Conservation (phyloP, 1,140 invertebrate species). For the Rhyacophila brunnea region DNA sequence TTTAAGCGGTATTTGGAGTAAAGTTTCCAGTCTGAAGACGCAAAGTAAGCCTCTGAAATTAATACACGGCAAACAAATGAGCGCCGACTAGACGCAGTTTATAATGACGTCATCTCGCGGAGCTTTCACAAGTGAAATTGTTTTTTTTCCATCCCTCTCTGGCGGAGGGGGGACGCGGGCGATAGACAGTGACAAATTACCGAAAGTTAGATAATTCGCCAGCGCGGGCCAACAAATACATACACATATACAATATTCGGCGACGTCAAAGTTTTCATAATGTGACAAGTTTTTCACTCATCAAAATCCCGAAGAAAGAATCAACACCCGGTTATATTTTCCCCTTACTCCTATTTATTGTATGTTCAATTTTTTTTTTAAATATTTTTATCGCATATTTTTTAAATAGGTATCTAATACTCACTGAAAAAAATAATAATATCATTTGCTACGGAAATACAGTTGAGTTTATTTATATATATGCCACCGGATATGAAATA, state of each 20-base stretch:
- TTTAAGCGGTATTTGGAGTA: too few species aligned
- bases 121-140: conserved; percentile 21
- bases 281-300: conserved; percentile 22
- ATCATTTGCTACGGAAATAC: too few species aligned
- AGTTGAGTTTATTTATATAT: too few species aligned
- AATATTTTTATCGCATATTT: too few species aligned
- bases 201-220: conserved; percentile 16
- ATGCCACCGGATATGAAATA: too few species aligned
- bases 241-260: conserved; percentile 3
- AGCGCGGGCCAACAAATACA: not conserved
- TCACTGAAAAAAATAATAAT: too few species aligned
- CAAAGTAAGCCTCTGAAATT: conserved; percentile 10
- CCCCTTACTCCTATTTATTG: too few species aligned
- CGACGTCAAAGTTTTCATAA: conserved; percentile 1
- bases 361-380: too few species aligned
- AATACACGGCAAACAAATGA: conserved; percentile 28
- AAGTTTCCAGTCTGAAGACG: not conserved
- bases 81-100: conserved; percentile 27
- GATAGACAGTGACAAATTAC: conserved; percentile 35
- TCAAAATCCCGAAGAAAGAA: conserved; percentile 31
- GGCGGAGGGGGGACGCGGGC: not conserved
- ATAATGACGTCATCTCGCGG: conserved; percentile 30
- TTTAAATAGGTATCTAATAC: too few species aligned
- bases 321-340: conserved; percentile 30
- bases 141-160: conserved; percentile 22